Conservation (phyloP, 1,140 invertebrate species). For the Lepidurus couesii region DNA sequence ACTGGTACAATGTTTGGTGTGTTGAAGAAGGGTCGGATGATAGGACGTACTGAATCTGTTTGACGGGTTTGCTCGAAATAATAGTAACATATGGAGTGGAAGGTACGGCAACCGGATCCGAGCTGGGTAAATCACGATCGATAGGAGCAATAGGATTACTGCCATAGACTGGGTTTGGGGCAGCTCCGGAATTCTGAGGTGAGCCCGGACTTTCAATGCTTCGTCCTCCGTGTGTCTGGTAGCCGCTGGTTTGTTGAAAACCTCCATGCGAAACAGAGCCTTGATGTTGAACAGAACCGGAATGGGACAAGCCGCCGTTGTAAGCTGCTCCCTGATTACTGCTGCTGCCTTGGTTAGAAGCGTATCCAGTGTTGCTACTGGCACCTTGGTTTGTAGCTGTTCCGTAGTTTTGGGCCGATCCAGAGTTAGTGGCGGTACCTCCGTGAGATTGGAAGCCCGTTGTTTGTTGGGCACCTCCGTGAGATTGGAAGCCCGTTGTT, state of each 20-base stretch:
- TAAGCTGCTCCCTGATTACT: background rate
- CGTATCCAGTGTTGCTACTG: background rate
- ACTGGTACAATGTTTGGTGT: background rate
- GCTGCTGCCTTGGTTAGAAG: background rate
- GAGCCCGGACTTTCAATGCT: background rate
- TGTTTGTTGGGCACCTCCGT: background rate
- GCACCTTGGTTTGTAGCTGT: background rate
- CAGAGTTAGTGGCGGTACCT: background rate
- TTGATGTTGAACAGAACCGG: background rate
- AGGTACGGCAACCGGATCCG: background rate
- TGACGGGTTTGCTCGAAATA: background rate
- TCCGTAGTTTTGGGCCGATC: background rate
- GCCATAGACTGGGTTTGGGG: background rate
- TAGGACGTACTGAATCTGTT: background rate
- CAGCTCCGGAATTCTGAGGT: background rate
- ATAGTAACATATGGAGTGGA: background rate
- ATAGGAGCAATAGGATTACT: background rate
- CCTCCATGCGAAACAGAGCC: background rate
- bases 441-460: background rate
- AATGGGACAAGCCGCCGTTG: background rate
- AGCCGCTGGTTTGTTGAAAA: background rate
- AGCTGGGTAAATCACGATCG: background rate
- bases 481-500: background rate
- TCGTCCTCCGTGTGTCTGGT: background rate
- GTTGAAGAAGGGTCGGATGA: background rate